phyloP scores from a whole-genome alignment of 2,888 invertebrate species.

The Rhodophaea formosa region DNA sequence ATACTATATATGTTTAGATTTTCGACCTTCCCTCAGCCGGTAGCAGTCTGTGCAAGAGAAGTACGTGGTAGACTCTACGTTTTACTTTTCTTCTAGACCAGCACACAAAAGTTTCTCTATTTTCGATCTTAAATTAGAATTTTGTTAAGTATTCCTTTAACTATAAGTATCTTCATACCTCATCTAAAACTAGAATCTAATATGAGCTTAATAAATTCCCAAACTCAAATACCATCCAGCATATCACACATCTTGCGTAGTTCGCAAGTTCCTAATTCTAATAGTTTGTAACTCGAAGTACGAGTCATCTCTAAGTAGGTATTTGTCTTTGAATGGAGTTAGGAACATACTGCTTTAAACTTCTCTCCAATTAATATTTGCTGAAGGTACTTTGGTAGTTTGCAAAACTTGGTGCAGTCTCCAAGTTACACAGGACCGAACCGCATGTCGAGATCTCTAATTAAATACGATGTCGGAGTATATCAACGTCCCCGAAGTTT shows the following conservation, averaged over 20 bases:
- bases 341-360: slow-evolving; percentile 46
- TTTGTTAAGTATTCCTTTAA: too few species aligned
- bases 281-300: slow-evolving; percentile 40
- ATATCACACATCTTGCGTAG: slow-evolving; percentile 12
- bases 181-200: neutral
- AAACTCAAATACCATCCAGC: slow-evolving; percentile 7
- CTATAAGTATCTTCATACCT: neutral
- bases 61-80: too few species aligned
- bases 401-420: slow-evolving; percentile 52
- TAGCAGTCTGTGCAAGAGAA: too few species aligned
- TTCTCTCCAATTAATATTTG: slow-evolving; percentile 63
- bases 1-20: too few species aligned
- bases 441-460: slow-evolving; percentile 35
- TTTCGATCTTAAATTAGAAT: too few species aligned
- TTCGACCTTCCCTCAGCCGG: too few species aligned
- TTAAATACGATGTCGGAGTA: slow-evolving; percentile 34
- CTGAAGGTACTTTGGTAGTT: slow-evolving; percentile 58
- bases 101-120: too few species aligned
- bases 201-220: neutral
- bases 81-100: too few species aligned
- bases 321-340: slow-evolving; percentile 56
- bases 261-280: slow-evolving; percentile 37
- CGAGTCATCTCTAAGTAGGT: slow-evolving; percentile 46
- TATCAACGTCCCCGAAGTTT: slow-evolving; percentile 18
- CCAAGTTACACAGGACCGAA: slow-evolving; percentile 33